Evolutionary conservation across 2,113 vertebrate species (phyloP).

Genomic region (Dinomys branickii): DNA sequence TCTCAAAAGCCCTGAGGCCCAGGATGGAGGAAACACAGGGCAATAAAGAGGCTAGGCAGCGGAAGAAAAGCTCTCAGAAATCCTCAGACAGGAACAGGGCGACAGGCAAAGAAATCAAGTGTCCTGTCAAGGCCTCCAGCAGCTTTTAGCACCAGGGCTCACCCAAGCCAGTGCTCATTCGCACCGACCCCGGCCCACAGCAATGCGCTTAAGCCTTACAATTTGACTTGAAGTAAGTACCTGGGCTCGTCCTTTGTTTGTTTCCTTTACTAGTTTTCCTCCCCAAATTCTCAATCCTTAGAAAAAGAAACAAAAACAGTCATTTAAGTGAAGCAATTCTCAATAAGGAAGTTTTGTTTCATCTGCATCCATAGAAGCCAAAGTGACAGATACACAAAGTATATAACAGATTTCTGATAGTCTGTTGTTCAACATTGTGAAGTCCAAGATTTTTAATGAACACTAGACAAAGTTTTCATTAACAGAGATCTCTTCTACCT

Average conservation of each 20-base stretch:
- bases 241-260: background rate
- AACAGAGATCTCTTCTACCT: background rate
- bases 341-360: background rate
- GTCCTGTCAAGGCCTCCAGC: accelerated
- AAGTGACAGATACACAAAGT: background rate
- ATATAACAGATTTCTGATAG: accelerated
- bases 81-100: background rate
- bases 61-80: background rate
- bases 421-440: background rate
- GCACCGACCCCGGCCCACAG: accelerated
- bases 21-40: background rate
- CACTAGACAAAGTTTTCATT: background rate
- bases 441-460: background rate
- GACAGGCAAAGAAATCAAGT: accelerated
- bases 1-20: background rate
- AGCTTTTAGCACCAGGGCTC: background rate
- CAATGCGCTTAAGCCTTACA: accelerated
- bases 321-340: background rate
- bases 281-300: slow-evolving; percentile 77
- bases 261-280: slow-evolving; percentile 62
- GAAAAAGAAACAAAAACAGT: slow-evolving; percentile 20
- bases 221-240: slow-evolving; percentile 14
- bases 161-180: too few species aligned
- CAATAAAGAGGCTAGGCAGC: background rate
- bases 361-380: background rate